Base-by-base conservation (phyloP, 1,140 invertebrate genomes). In the Pseudomyrmex cubaensis region DNA sequence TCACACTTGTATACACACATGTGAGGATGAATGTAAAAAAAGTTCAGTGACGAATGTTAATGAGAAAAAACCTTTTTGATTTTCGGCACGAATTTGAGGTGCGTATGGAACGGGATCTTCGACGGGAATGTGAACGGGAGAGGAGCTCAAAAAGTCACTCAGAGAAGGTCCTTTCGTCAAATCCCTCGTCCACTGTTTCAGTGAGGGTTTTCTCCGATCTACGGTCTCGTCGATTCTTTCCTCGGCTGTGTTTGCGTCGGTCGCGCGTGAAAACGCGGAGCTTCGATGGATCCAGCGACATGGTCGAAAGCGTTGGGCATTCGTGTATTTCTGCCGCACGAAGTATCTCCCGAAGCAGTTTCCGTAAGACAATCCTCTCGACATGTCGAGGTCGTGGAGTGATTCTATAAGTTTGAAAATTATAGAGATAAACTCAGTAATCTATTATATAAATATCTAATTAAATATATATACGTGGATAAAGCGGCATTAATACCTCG, bases 21-120 rank as follows among this genome's bases (percentile, higher is more conserved):
- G 35, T 35, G 35, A 35, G 35, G 5, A 35, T 35, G 5, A 35
- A 35, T 82, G 35, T 12, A 7, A 50, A 44, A 9, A 54, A 25
- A 25, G 25, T 3, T 3, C 15, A 44, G 48, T 17, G 12, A 17
- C 9, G 1, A 17, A 61, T 22, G 46, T n/a, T 2, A 17, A 3
- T 22, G 70, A 46, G 17, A 52, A 63, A n/a, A 69, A 90, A 94
- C 93, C 92, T 88, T 91, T 93, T 67, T 91, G 92, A 86, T 90
- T 85, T 10, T 85, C 69, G 0, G 92, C 91, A 88, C 90, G 13
- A 7, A 93, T 75, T 70, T 82, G 78, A 67, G 87, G 74, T 54
- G 93, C 59, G 61, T 94, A 94, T 4, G 93, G 93, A 62, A 93
- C 82, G 85, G 85, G 67, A 67, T 92, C 88, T 4, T 13, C 66